Percentiles rank a stretch among this genome's conserved stretches.
Evolutionary conservation across 2,888 invertebrate genomes (phyloP).

Genomic region (Sicus ferrugineus): DNA sequence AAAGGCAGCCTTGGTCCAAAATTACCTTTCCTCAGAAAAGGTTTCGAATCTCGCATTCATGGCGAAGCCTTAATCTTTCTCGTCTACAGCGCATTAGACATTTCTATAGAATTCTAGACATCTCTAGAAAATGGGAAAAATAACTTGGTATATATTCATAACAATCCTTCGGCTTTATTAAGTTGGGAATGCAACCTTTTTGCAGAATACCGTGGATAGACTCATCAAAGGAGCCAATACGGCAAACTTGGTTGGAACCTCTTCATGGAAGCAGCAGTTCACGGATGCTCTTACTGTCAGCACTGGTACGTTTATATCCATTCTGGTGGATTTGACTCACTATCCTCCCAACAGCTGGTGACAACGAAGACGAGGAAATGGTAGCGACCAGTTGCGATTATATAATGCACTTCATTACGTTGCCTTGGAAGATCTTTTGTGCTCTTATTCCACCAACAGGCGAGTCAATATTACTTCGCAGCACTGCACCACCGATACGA

Average conservation of each 20-base stretch:
- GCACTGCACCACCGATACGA: neutral
- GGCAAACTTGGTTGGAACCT: constrained; percentile 91
- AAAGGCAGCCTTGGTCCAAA: too few relatives aligned
- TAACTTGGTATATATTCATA: neutral
- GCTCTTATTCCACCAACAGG: constrained; percentile 98
- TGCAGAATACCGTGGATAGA: constrained; percentile 96
- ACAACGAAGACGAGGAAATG: constrained; percentile 67
- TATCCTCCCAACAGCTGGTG: constrained; percentile 66
- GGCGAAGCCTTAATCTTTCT: too few relatives aligned
- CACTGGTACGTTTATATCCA: constrained; percentile 70
- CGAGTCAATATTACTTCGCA: too few relatives aligned
- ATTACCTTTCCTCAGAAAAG: too few relatives aligned
- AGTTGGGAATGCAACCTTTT: neutral
- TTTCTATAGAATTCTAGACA: too few relatives aligned
- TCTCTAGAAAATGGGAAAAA: too few relatives aligned
- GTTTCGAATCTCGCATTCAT: too few relatives aligned
- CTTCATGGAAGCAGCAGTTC: constrained; percentile 99
- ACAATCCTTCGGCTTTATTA: neutral
- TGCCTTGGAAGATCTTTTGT: constrained; percentile 98
- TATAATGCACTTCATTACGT: constrained; percentile 91
- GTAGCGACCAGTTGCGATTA: constrained; percentile 90
- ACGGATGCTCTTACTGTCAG: constrained; percentile 94
- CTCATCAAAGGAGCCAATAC: constrained; percentile 96
- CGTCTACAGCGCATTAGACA: too few relatives aligned
- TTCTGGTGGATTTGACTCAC: neutral